Evolutionary conservation across 2,113 vertebrate genomes (phyloP), one percentile per base, ranked within the genome.

Genomic region (Dendropsophus ebraccatus): DNA sequence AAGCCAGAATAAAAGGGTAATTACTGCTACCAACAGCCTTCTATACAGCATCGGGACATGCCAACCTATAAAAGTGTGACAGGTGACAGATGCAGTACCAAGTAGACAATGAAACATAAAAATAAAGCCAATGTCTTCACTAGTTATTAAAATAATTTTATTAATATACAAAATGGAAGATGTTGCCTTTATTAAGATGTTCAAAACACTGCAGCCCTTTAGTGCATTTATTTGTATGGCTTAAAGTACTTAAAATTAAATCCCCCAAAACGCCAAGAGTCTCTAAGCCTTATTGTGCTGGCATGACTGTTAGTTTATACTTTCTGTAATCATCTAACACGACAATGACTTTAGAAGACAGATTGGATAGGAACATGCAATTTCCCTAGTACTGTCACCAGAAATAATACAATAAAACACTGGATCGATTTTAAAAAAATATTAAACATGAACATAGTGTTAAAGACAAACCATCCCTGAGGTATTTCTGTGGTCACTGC

Each of bases 311-410:
- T 23, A 8, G 72, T 28, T 49, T 49, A 49, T 49, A 75, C 21
- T 21, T 5, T 30, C 47, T 28, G 16, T 76, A 76, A 52, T 52
- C 49, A 50, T 52, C 74, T 30, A 45, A 30, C 12, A 30, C 2
- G 47, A 76, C 45, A 76, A 52, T 76, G 74, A 14, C 60, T 30
- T 76, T 73, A 21, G 47, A 75, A 76, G 7, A 50, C 45, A 28
- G 2, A 76, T 12, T 76, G 17, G 45, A 28, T 69, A 9, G 17
- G 17, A 50, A 50, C 13, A 50, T 76, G 49, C 72, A 50, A 52
- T 25, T 76, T 30, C 16, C 45, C 14, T 17, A 28, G 12, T 76
- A 25, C 25, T 8, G 73, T 30, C 73, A 30, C 10, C 41, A 75
- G 23, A 16, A 30, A 62, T 12, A 17, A 52, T 8, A 9, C 4